Conservation (phyloP, 2,797 vertebrate genomes). For the Heterohyrax brucei region DNA sequence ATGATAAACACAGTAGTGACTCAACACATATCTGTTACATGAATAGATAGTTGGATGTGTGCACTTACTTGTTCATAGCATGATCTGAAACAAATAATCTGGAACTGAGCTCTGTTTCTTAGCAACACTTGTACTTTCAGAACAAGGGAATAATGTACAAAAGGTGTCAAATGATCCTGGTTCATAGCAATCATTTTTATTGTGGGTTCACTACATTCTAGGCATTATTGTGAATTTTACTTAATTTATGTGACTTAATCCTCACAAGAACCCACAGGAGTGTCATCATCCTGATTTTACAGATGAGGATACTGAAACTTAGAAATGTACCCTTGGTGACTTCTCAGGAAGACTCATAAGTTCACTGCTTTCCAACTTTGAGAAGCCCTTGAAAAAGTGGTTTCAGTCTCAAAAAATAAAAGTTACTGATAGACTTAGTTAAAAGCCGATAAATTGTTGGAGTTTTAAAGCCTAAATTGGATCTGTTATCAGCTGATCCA, state of each 20-base stretch:
- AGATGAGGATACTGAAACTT: slow-evolving; percentile 57
- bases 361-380: slow-evolving; percentile 54
- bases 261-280: neutral
- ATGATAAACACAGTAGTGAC: neutral
- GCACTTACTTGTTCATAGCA: neutral
- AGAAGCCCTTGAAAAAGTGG: slow-evolving; percentile 82
- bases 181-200: slow-evolving; percentile 43
- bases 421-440: slow-evolving; percentile 77
- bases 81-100: slow-evolving; percentile 44
- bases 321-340: neutral
- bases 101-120: slow-evolving; percentile 28
- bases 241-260: slow-evolving; percentile 46
- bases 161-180: neutral
- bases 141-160: neutral
- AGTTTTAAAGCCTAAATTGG: slow-evolving; percentile 86
- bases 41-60: neutral
- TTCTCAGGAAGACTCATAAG: slow-evolving; percentile 18
- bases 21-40: neutral
- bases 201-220: slow-evolving; percentile 13
- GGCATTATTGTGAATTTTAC: slow-evolving; percentile 1
- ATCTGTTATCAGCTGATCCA: slow-evolving; percentile 76
- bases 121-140: slow-evolving; percentile 2
- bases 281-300: slow-evolving; percentile 55
- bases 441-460: slow-evolving; percentile 79
- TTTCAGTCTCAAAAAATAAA: slow-evolving; percentile 82